phyloP scores from a whole-genome alignment of 2,797 vertebrate species.

The Malacoraja senta region DNA sequence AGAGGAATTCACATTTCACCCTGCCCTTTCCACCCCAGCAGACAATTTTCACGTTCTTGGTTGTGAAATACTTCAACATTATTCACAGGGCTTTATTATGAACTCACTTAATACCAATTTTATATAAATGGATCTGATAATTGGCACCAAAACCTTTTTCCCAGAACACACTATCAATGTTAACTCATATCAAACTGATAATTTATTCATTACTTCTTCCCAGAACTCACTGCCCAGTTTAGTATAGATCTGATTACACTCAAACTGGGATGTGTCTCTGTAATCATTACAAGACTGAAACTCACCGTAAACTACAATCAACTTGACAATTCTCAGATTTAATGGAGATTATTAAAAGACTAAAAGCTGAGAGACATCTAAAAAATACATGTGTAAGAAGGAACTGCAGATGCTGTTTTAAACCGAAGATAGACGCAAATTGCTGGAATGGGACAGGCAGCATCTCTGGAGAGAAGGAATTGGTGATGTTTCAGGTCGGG shows the following conservation, averaged over 20 bases:
- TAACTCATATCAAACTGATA: background rate
- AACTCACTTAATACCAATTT: background rate
- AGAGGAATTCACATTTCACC: background rate
- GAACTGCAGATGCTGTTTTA: no score
- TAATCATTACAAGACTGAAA: background rate
- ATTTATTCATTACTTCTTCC: background rate
- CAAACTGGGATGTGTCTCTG: background rate
- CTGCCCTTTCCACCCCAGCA: no score
- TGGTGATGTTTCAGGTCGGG: no score
- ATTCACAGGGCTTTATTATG: background rate
- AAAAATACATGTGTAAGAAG: background rate
- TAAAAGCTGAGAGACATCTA: background rate
- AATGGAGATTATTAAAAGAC: background rate
- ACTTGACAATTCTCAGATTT: background rate
- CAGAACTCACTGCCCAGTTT: background rate
- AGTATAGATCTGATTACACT: background rate
- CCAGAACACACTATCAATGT: background rate
- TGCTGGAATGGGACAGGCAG: no score
- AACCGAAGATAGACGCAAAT: no score
- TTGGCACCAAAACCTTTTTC: background rate
- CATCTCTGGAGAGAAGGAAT: no score
- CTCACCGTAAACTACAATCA: background rate
- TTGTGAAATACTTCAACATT: background rate
- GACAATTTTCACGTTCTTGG: background rate
- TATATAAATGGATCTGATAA: background rate